Percentiles rank a stretch among this genome's conserved stretches.
phyloP scores from a whole-genome alignment of 92 coral and sea anemone species.

The Bergia puertoricense region DNA sequence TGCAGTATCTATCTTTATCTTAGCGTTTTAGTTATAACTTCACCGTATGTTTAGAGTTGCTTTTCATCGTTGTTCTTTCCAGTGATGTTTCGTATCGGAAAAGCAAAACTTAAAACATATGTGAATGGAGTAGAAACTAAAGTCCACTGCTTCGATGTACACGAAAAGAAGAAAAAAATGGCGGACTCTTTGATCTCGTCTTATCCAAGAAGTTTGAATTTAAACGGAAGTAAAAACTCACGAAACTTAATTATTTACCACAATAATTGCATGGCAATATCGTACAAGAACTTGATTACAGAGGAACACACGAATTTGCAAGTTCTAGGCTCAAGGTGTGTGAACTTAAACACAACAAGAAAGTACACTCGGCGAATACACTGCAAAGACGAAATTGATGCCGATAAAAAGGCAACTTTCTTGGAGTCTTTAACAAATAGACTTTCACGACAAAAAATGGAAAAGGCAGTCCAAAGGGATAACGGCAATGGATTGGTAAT shows the following conservation, averaged over 20 bases:
- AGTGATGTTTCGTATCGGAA: conserved; percentile 33
- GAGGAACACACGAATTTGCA: conserved; percentile 12
- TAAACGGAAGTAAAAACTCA: conserved; percentile 8
- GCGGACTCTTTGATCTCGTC: not conserved
- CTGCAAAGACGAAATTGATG: not conserved
- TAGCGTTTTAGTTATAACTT: not conserved
- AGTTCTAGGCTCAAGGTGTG: conserved; percentile 33
- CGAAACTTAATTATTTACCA: conserved; percentile 25
- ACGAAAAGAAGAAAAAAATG: conserved; percentile 15
- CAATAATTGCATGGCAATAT: conserved; percentile 25
- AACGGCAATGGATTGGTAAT: not conserved
- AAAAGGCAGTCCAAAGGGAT: not conserved
- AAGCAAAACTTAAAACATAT: conserved; percentile 25
- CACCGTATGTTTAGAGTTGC: not conserved
- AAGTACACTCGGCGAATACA: not conserved
- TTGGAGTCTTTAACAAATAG: not conserved
- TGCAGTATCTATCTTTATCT: not conserved
- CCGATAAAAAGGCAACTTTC: not conserved
- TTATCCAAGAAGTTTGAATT: conserved; percentile 11
- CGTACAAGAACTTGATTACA: conserved; percentile 6
- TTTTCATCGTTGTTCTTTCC: not conserved
- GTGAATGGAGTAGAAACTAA: conserved; percentile 35
- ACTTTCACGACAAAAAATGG: not conserved
- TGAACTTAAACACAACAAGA: not conserved
- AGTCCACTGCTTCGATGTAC: conserved; percentile 30